Evolutionary conservation across 2,113 vertebrate species (phyloP), one percentile per base, ranked within the genome.

Genomic region (Neopipo cinnamomea): DNA sequence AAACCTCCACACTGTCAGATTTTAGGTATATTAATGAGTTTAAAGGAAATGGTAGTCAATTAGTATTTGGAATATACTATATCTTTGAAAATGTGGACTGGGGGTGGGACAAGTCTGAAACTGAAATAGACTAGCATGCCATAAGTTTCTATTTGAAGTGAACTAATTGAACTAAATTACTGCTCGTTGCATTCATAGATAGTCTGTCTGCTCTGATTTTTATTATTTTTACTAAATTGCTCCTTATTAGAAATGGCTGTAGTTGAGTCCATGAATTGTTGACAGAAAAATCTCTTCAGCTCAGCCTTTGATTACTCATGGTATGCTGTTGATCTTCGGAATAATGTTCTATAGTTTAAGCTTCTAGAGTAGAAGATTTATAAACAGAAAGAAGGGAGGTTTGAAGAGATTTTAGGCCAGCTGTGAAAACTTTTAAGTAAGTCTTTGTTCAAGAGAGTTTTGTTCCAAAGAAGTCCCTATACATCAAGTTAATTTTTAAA

Each of bases 131-230:
- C 56, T 93, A 77, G 58, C 74, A 89, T 0, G 0, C 68, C 47
- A 9, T 92, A 84, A 86, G 76, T 86, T 93, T 93, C 89, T 95
- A 52, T 95, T 93, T 95, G 88, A 93, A 89, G 83, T 93, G 76
- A 95, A 89, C 91, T 96, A 95, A 95, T 92, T 92, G 91, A 95
- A 91, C 93, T 91, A 92, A 95, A 95, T 95, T 94, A 82, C 77
- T 79, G 70, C 62, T 83, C 94, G 92, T 89, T 81, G 35, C 71
- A 68, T 93, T 93, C 62, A 55, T 37, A 53, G 72, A 12, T 92
- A 84, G 72, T 92, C 83, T 93, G 76, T 85, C 76, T 96, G n/a
- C 73, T 83, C 67, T 72, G 80, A 72, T 89, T 89, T 92, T 93
- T 95, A 92, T 84, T 93, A 72, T 93, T 95, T 96, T 87, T 94